phyloP scores from a whole-genome alignment of 2,113 vertebrate genomes.

The Anser brachyrhynchus region DNA sequence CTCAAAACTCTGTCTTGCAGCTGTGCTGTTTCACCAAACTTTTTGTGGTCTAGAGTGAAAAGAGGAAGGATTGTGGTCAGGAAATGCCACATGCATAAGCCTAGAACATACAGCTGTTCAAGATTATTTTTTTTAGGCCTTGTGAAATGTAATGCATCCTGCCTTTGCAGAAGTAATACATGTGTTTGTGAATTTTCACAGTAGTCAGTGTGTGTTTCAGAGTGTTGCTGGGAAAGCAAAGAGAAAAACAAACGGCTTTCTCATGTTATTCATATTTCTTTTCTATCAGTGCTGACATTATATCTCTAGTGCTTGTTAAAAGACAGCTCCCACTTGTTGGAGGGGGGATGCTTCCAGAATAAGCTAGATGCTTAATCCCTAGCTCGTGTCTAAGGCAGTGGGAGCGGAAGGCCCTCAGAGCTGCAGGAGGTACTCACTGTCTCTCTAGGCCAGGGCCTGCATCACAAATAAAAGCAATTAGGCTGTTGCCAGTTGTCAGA shows the following conservation, averaged over 20 bases:
- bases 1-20: slow-evolving; percentile 22
- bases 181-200: slow-evolving; percentile 22
- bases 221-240: slow-evolving; percentile 14
- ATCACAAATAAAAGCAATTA: neutral
- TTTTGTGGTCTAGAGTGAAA: slow-evolving; percentile 50
- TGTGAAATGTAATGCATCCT: neutral
- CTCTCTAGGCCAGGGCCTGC: neutral
- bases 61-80: slow-evolving; percentile 71
- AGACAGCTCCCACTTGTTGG: neutral
- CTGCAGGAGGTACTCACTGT: neutral
- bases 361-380: neutral
- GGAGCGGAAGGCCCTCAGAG: neutral
- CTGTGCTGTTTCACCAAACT: slow-evolving; percentile 39
- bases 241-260: neutral
- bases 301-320: neutral
- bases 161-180: slow-evolving; percentile 5
- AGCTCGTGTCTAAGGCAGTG: neutral
- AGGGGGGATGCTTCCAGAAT: neutral
- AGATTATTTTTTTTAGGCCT: slow-evolving; percentile 12
- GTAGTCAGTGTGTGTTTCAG: neutral
- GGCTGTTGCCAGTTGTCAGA: neutral
- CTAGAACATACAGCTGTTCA: slow-evolving; percentile 52
- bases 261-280: neutral
- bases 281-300: neutral
- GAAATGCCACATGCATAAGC: slow-evolving; percentile 59